A percentile compares a stretch with the other conserved stretches of the same genome.
These are phyloP conservation scores for Drosophila flavopinicola DNA, from an alignment of 2,888 invertebrate genomes.

Conservation along the genomic window DNA sequence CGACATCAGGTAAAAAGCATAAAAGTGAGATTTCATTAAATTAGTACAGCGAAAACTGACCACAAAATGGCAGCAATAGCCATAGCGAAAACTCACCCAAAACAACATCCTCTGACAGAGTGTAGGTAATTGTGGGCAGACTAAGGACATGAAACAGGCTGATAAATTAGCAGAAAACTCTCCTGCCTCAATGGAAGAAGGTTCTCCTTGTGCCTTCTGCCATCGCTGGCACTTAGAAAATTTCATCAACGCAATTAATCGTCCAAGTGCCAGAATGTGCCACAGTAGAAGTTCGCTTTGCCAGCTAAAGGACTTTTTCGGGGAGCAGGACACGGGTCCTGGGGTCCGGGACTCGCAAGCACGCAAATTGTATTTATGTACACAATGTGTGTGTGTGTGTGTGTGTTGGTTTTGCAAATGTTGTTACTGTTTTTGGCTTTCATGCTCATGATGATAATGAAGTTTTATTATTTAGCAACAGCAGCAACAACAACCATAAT, in stretches of 20 bases:
- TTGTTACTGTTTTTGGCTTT: slow-evolving; percentile 9
- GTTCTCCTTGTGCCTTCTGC: not conserved
- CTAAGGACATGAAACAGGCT: slow-evolving; percentile 57
- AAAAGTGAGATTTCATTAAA: slow-evolving; percentile 65
- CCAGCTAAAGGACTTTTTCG: slow-evolving; percentile 21
- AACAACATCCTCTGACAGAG: slow-evolving; percentile 15
- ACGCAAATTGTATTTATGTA: slow-evolving; percentile 62
- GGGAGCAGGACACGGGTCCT: not conserved
- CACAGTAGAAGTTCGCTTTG: slow-evolving; percentile 27
- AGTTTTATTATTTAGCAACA: slow-evolving; percentile 36
- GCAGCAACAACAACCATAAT: slow-evolving; percentile 34
- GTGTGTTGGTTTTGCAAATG: slow-evolving; percentile 31
- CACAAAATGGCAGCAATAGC: slow-evolving; percentile 46
- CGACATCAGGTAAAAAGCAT: not conserved
- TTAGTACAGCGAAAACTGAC: slow-evolving; percentile 59
- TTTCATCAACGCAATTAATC: slow-evolving; percentile 78
- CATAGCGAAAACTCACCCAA: slow-evolving; percentile 40
- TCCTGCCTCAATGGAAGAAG: not conserved
- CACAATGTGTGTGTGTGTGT: slow-evolving; percentile 14
- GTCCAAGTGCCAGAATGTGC: slow-evolving; percentile 50
- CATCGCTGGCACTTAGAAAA: slow-evolving; percentile 42
- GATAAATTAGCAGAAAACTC: slow-evolving; percentile 57
- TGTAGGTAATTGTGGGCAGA: slow-evolving; percentile 34
- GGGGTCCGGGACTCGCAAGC: slow-evolving; percentile 24
- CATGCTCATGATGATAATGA: slow-evolving; percentile 43